Conservation (phyloP, 2,888 invertebrate genomes). For the Portevinia maculata region DNA sequence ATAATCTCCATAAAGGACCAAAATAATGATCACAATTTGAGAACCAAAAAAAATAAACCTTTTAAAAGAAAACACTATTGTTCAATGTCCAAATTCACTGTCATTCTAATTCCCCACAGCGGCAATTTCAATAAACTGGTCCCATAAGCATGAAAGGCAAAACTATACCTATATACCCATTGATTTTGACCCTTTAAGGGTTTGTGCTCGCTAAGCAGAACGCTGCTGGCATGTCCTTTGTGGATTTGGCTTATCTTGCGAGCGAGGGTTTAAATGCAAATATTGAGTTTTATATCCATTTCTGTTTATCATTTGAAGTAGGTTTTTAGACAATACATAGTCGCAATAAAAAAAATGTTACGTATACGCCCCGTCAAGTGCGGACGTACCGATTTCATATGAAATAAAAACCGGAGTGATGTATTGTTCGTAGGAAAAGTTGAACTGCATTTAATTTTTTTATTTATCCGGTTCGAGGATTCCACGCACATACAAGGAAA, state of each 20-base stretch:
- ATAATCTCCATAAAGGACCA: slow-evolving; percentile 15
- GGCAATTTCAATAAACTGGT: slow-evolving; percentile 25
- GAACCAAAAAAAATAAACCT: too few relatives aligned
- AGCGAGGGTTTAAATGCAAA: slow-evolving; percentile 9
- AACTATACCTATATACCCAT: slow-evolving; percentile 18
- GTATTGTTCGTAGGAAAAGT: too few relatives aligned
- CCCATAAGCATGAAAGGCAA: slow-evolving; percentile 19
- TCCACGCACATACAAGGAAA: too few relatives aligned
- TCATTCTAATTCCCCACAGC: slow-evolving; percentile 24
- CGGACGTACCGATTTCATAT: too few relatives aligned
- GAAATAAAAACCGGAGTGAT: too few relatives aligned
- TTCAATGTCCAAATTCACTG: not conserved
- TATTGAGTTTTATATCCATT: slow-evolving; percentile 9
- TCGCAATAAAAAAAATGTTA: slow-evolving; percentile 6
- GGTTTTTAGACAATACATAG: not conserved
- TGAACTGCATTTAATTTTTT: too few relatives aligned
- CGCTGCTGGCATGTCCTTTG: slow-evolving; percentile 23
- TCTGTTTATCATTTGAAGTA: slow-evolving; percentile 21
- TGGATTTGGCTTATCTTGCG: slow-evolving; percentile 19
- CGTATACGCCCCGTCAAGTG: slow-evolving; percentile 1
- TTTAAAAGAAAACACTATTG: slow-evolving; percentile 24
- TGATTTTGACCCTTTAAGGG: slow-evolving; percentile 18
- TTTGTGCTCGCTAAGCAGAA: slow-evolving; percentile 3
- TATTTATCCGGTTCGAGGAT: too few relatives aligned
- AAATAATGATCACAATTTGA: slow-evolving; percentile 31